Evolutionary conservation across 1,140 invertebrate species (phyloP), one percentile per base, ranked within the genome.

Genomic region (Akabosia matsudoensis): DNA sequence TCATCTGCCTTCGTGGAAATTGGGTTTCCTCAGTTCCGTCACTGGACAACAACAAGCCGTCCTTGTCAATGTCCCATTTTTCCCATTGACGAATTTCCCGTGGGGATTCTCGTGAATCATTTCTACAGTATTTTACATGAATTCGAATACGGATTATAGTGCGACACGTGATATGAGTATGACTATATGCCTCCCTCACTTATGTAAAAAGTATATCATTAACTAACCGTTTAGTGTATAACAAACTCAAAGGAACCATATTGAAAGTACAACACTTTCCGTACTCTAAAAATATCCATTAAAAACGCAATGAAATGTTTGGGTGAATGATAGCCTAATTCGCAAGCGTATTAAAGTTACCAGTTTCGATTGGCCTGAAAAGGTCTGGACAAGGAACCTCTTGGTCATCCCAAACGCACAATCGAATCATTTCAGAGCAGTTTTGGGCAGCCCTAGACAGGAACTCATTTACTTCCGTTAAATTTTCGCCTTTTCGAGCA

Each of bases 251-350:
- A 13, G 78, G 74, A 31, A 81, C 72, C 16, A 89, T 88, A 84
- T 94, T 94, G 79, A 94, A 94, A 1, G 91, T 90, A 83, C 92
- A 94, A 82, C 92, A 94, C 0, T 93, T 86, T 0, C 92, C 92
- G 82, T 93, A 92, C 22, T 67, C 61, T 67, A 67, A 67, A 67
- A 67, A n/a, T 16, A 56, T 56, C 14, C 22, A 56, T 7, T 45
- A 45, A 45, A 10, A 18, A 61, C 14, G 54, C n/a, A 22, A 61
- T 22, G 54, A n/a, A 61, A 61, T 61, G 54, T 10, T 7, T n/a
- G n/a, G n/a, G n/a, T n/a, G n/a, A n/a, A n/a, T n/a, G n/a, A n/a
- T n/a, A n/a, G n/a, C n/a, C n/a, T n/a, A n/a, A n/a, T n/a, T 18
- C 37, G 37, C 7, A 45, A 45, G 7, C 18, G n/a, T n/a, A 45